Conservation (phyloP, 1,140 invertebrate species). For the Dinothrombium tinctorium region DNA sequence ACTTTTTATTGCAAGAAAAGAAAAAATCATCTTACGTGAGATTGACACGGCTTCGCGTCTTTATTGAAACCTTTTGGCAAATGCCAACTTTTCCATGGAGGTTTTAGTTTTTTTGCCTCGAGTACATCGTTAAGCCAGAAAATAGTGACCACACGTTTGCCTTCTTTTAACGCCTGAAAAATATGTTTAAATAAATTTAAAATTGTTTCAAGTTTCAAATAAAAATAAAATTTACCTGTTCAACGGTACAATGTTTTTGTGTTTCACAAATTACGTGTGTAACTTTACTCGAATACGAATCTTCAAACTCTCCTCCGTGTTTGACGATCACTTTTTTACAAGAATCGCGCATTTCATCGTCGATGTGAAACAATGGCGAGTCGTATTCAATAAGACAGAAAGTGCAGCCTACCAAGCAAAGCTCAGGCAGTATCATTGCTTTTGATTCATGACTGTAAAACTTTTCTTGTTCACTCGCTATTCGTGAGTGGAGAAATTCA, state of each 20-base stretch:
- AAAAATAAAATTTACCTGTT: constrained; percentile 31
- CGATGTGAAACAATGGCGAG: constrained; percentile 21
- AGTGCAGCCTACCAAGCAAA: constrained; percentile 71
- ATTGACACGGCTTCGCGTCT: constrained; percentile 30
- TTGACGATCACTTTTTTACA: constrained; percentile 63
- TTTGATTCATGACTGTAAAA: constrained; percentile 20
- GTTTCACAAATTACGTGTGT: constrained; percentile 79
- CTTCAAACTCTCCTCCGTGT: constrained; percentile 69
- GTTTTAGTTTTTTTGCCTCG: constrained; percentile 48
- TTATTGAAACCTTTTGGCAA: constrained; percentile 50
- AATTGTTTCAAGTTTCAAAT: background rate
- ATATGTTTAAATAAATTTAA: constrained; percentile 1
- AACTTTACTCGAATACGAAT: constrained; percentile 49
- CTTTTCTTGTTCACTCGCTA: constrained; percentile 5
- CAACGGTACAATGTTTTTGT: constrained; percentile 61
- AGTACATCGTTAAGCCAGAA: constrained; percentile 84
- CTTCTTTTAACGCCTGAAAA: constrained; percentile 41
- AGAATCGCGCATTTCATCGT: constrained; percentile 28
- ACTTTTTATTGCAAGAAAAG: background rate
- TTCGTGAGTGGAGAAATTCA: background rate
- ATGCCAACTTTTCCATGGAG: constrained; percentile 76
- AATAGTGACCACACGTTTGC: constrained; percentile 64
- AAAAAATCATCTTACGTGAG: constrained; percentile 23
- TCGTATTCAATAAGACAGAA: constrained; percentile 59
- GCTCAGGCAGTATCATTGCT: constrained; percentile 45